Evolutionary conservation across 2,113 vertebrate genomes (phyloP).

Genomic region (Ahaetulla prasina): DNA sequence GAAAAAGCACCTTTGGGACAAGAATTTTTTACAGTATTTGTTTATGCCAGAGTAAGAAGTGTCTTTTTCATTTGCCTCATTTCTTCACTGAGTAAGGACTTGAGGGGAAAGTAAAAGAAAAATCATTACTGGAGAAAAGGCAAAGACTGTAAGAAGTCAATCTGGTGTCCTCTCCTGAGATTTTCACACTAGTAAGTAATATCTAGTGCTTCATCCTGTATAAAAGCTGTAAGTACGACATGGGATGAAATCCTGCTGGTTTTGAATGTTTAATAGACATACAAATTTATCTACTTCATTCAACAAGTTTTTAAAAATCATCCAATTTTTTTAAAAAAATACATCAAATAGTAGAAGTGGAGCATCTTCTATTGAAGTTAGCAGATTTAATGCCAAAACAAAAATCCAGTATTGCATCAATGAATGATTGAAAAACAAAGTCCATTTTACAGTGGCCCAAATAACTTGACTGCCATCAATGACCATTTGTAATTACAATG

Average conservation of each 20-base stretch:
- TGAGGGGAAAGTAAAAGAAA: background rate
- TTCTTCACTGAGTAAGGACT: background rate
- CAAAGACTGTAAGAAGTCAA: background rate
- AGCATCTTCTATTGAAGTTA: background rate
- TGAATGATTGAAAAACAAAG: background rate
- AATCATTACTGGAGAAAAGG: background rate
- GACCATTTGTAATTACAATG: background rate
- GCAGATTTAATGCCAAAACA: background rate
- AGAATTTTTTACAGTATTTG: no score
- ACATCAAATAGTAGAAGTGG: background rate
- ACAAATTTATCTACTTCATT: background rate
- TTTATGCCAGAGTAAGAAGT: constrained; percentile 9
- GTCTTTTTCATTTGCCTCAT: constrained; percentile 35
- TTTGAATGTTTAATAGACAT: background rate
- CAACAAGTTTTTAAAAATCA: background rate
- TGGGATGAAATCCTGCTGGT: background rate
- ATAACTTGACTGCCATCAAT: background rate
- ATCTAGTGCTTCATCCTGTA: background rate
- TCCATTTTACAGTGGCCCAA: background rate
- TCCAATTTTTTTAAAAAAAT: background rate
- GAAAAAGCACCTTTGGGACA: background rate
- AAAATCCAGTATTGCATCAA: background rate
- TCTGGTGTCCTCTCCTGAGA: background rate
- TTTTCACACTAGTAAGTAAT: background rate
- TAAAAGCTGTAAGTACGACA: background rate